Evolutionary conservation across 2,888 invertebrate genomes (phyloP).

Genomic region (Onthophagus sagittarius): DNA sequence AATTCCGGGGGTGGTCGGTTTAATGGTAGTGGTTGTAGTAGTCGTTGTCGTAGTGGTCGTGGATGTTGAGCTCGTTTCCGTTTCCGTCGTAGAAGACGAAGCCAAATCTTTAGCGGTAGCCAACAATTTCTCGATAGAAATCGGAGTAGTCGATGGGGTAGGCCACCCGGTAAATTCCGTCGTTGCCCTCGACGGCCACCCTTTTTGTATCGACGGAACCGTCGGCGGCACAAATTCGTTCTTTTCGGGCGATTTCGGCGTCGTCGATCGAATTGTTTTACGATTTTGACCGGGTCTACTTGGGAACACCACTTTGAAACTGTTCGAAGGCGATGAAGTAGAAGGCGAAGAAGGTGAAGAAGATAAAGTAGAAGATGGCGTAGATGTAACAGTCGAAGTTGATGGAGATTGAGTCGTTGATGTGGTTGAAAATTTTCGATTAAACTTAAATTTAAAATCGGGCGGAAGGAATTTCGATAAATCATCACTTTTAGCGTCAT

Average conservation of each 20-base stretch:
- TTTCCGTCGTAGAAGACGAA: slow-evolving; percentile 50
- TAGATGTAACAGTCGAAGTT: slow-evolving; percentile 33
- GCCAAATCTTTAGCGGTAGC: slow-evolving; percentile 64
- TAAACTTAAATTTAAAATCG: slow-evolving; percentile 43
- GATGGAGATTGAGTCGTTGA: slow-evolving; percentile 31
- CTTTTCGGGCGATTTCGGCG: slow-evolving; percentile 50
- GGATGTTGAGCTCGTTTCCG: slow-evolving; percentile 50
- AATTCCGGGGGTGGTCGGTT: slow-evolving; percentile 73
- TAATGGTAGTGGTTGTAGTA: slow-evolving; percentile 65
- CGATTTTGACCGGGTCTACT: slow-evolving; percentile 60
- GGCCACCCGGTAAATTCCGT: slow-evolving; percentile 93
- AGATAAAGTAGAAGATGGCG: neutral
- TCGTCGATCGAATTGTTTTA: slow-evolving; percentile 56
- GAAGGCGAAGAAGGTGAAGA: neutral
- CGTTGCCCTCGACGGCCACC: slow-evolving; percentile 81
- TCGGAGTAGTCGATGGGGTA: slow-evolving; percentile 80
- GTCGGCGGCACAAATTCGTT: slow-evolving; percentile 45
- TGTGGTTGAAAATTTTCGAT: slow-evolving; percentile 27
- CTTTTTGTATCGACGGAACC: slow-evolving; percentile 50
- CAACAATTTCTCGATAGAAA: slow-evolving; percentile 76
- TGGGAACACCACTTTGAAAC: slow-evolving; percentile 54
- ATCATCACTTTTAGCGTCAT: slow-evolving; percentile 46
- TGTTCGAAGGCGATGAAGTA: slow-evolving; percentile 29
- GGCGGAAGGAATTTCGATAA: slow-evolving; percentile 48
- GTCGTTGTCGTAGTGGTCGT: slow-evolving; percentile 69